A percentile compares a stretch with the other conserved stretches of the same genome.
phyloP scores from a whole-genome alignment of 2,797 vertebrate genomes.

The Diplodus sargus region DNA sequence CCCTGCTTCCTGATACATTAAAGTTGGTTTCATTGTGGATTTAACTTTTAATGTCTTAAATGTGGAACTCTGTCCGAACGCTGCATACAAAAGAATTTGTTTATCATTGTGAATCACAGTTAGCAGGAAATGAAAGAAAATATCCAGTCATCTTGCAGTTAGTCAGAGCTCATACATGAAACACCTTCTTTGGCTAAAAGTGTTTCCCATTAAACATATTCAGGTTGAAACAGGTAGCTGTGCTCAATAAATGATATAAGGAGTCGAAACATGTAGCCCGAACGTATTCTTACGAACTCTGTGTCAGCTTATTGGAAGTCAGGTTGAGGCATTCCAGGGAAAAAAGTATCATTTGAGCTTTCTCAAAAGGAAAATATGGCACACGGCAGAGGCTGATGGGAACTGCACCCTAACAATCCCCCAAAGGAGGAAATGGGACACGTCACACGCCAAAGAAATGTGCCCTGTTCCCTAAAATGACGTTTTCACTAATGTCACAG shows the following conservation, averaged over 20 bases:
- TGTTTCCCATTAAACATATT: not conserved
- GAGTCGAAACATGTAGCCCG: not conserved
- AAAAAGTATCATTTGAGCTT: not conserved
- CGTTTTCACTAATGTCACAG: constrained; percentile 21
- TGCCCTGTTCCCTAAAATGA: constrained; percentile 52
- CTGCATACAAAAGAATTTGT: not conserved
- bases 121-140: not conserved
- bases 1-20: constrained; percentile 63
- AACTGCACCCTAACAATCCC: constrained; percentile 23
- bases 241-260: no score
- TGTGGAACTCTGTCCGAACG: not conserved
- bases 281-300: not conserved
- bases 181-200: not conserved
- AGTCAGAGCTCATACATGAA: not conserved
- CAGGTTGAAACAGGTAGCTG: constrained; percentile 7
- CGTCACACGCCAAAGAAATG: constrained; percentile 7
- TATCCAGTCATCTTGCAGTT: not conserved
- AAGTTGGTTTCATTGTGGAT: constrained; percentile 26
- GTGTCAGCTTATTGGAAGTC: not conserved
- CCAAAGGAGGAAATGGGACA: constrained; percentile 39
- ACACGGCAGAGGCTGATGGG: constrained; percentile 31
- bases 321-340: constrained; percentile 7
- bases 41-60: not conserved
- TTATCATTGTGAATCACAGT: not conserved
- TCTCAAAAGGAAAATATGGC: constrained; percentile 14